Evolutionary conservation across 2,113 vertebrate species (phyloP).

Genomic region (Talpa occidentalis): DNA sequence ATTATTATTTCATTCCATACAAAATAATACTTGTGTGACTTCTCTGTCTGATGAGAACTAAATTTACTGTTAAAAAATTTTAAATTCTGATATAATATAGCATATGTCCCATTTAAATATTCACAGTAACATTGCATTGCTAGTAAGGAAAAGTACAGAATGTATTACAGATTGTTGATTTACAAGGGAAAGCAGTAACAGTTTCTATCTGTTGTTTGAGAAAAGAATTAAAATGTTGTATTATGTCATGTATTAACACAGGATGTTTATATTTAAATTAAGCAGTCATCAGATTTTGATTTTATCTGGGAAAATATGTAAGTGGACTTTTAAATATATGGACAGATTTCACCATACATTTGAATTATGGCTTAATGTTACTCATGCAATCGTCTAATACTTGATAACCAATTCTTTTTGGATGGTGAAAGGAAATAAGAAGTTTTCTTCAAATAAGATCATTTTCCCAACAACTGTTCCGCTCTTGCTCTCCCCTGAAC

Average conservation of each 20-base stretch:
- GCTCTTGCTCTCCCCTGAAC: neutral
- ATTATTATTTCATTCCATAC: conserved; percentile 58
- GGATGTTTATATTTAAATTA: neutral
- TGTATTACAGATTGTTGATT: conserved; percentile 49
- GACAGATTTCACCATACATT: neutral
- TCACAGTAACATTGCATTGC: conserved; percentile 65
- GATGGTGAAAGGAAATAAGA: conserved; percentile 42
- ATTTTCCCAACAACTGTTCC: neutral
- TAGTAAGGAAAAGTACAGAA: conserved; percentile 64
- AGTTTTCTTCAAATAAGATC: conserved; percentile 19
- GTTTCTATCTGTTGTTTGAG: conserved; percentile 19
- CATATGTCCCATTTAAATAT: conserved; percentile 41
- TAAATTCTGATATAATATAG: conserved; percentile 54
- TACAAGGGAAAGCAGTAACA: conserved; percentile 69
- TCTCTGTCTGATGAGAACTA: conserved; percentile 52
- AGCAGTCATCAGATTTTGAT: conserved; percentile 23
- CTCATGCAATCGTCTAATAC: neutral
- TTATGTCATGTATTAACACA: neutral
- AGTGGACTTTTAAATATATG: conserved; percentile 6
- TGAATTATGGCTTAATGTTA: conserved; percentile 44
- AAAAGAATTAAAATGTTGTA: conserved; percentile 33
- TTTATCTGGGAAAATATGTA: conserved; percentile 30
- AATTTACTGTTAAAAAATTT: conserved; percentile 55
- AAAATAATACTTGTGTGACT: conserved; percentile 64
- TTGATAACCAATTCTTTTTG: conserved; percentile 32